Evolutionary conservation across 2,888 invertebrate species (phyloP), one percentile per base, ranked within the genome.

Genomic region (Harmothoe impar): DNA sequence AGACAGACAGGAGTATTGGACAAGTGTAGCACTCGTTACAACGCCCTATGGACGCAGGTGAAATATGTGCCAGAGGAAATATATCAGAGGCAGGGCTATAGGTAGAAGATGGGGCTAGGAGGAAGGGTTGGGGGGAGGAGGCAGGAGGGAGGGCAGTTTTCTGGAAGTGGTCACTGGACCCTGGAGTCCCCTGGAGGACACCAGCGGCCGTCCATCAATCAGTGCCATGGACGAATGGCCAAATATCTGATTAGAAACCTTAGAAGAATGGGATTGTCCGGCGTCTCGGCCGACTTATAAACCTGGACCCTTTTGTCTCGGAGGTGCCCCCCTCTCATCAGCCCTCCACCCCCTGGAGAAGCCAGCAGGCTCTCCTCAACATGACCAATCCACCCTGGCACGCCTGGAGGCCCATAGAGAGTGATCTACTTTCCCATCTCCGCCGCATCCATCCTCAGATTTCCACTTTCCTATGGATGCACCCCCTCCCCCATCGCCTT

Each of bases 211-310:
- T 81, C 33, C 33, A 81, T 81, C 81, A 81, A 81, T 81, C 81
- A 81, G 81, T 81, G 43, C 81, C 43, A 33, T n/a, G 43, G 35
- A 81, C 10, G 43, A 81, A 81, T 81, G 81, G 81, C n/a, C 35
- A 81, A 81, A 81, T 81, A 33, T 81, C 81, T 81, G 81, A 81
- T 81, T 81, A 81, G 81, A 81, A 81, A 81, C 43, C 81, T 81
- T 81, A 81, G 81, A 81, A 81, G 81, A 81, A 81, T 33, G 81
- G n/a, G 81, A 81, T 81, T 81, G 81, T 20, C n/a, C 23, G 35
- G 15, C 23, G 81, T 43, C 81, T 17, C 35, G 3, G 23, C 43
- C 81, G 33, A 81, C 81, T 81, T 81, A 81, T 81, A 81, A 81
- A 33, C 35, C 43, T 35, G 5, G 23, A 12, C 35, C 1, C 81